phyloP scores from a whole-genome alignment of 1,140 invertebrate species.

The Whitmania pigra region DNA sequence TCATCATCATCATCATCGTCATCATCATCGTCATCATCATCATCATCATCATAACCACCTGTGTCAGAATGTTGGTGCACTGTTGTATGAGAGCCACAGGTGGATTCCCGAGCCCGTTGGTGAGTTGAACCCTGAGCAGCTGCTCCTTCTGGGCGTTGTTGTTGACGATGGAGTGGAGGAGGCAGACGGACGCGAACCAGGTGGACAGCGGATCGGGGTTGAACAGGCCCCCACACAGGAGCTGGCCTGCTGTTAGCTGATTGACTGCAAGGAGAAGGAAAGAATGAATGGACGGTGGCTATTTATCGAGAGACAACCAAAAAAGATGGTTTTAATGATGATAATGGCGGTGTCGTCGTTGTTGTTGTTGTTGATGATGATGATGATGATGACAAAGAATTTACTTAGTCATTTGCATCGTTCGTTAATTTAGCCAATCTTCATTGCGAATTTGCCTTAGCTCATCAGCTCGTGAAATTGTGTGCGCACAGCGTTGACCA shows the following conservation, averaged over 20 bases:
- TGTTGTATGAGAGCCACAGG: conserved; percentile 78
- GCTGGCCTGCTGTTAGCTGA: conserved; percentile 57
- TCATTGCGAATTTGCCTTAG: no score
- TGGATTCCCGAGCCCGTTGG: conserved; percentile 66
- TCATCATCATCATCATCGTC: no score
- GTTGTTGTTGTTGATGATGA: no score
- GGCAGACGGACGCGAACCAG: conserved; percentile 84
- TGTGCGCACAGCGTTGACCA: no score
- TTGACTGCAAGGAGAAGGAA: conserved; percentile 19
- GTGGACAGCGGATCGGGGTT: conserved; percentile 80
- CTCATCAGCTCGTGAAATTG: no score
- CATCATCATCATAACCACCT: conserved; percentile 37
- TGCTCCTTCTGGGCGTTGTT: conserved; percentile 80
- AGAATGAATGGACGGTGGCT: background rate
- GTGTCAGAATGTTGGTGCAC: conserved; percentile 67
- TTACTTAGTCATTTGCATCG: no score
- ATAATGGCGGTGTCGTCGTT: no score
- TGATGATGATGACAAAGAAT: no score
- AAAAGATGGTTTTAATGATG: no score
- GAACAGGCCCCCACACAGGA: conserved; percentile 87
- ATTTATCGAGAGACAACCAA: no score
- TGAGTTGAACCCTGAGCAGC: conserved; percentile 75
- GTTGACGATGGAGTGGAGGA: conserved; percentile 78
- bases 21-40: background rate
- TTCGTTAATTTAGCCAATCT: no score